These are phyloP conservation scores for Crypturellus undulatus DNA, from an alignment of 2,113 vertebrate genomes.

Conservation along the genomic window DNA sequence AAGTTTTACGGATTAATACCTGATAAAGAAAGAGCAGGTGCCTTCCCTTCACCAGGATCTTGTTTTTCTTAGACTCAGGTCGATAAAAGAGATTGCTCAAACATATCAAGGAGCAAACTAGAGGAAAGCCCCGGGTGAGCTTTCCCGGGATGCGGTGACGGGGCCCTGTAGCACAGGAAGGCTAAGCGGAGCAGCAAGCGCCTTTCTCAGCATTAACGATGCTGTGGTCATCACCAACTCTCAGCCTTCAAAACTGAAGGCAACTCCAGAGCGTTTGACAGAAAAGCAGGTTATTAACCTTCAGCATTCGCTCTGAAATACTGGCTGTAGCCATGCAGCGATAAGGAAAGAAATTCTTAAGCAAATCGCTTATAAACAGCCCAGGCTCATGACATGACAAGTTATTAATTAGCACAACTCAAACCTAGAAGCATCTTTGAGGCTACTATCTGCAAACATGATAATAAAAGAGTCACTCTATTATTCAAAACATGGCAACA, in stretches of 20 bases:
- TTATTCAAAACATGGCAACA: not conserved
- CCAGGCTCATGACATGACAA: constrained; percentile 16
- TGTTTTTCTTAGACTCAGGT: not conserved
- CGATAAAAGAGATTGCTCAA: not conserved
- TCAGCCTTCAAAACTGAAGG: not conserved
- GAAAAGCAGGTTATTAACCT: constrained; percentile 53
- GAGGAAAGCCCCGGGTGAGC: not conserved
- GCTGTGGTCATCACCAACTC: not conserved
- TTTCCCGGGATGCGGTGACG: not conserved
- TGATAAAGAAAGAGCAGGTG: not conserved
- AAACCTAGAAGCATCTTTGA: not conserved
- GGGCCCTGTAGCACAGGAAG: not conserved
- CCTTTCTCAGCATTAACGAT: not conserved
- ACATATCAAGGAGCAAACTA: too few relatives aligned
- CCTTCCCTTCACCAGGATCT: not conserved
- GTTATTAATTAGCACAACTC: constrained; percentile 8
- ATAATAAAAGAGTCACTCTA: not conserved
- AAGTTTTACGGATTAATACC: not conserved
- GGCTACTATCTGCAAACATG: not conserved
- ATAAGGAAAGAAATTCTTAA: constrained; percentile 13
- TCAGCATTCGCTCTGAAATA: not conserved
- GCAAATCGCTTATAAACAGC: constrained; percentile 55
- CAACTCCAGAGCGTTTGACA: constrained; percentile 2
- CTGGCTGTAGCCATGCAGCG: not conserved
- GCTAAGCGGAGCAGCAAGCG: not conserved